These are phyloP conservation scores for Eucidaris tribuloides DNA, from an alignment of 35 echinoderm and acorn worm species.

Conservation along the genomic window DNA sequence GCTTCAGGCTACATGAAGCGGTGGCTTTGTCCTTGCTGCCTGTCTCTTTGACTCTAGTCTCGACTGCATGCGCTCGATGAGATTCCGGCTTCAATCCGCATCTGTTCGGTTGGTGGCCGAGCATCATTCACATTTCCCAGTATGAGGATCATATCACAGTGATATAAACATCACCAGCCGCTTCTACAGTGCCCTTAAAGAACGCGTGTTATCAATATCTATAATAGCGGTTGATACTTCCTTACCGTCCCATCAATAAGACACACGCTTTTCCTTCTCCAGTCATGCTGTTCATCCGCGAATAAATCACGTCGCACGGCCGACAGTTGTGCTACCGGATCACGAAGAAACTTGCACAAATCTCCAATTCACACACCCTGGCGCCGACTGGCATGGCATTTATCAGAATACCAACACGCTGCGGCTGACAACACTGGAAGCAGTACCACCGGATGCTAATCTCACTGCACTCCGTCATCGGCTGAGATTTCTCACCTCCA, in stretches of 20 bases:
- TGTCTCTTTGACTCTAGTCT: slow-evolving; percentile 21
- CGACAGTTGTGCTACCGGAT: background rate
- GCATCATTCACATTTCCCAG: slow-evolving; percentile 48
- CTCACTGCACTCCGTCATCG: background rate
- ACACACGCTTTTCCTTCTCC: slow-evolving; percentile 26
- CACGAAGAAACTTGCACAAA: background rate
- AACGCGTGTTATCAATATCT: slow-evolving; percentile 44
- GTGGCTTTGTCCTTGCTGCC: background rate
- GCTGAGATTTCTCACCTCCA: background rate
- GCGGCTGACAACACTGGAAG: background rate
- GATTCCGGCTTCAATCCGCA: background rate
- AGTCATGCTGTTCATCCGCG: background rate
- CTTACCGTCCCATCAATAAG: slow-evolving; percentile 61
- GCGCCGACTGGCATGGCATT: slow-evolving; percentile 32
- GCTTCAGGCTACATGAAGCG: background rate
- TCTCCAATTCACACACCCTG: background rate
- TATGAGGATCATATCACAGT: slow-evolving; percentile 64
- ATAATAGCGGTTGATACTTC: slow-evolving; percentile 46
- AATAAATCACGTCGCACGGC: background rate
- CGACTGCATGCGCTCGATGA: slow-evolving; percentile 7
- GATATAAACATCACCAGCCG: slow-evolving; percentile 30
- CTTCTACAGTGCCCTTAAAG: slow-evolving; percentile 3
- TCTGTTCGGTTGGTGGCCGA: slow-evolving; percentile 25
- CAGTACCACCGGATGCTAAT: background rate
- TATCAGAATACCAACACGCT: background rate